These are phyloP conservation scores for Acanthochromis polyacanthus DNA, from an alignment of 2,113 vertebrate genomes.

Conservation along the genomic window DNA sequence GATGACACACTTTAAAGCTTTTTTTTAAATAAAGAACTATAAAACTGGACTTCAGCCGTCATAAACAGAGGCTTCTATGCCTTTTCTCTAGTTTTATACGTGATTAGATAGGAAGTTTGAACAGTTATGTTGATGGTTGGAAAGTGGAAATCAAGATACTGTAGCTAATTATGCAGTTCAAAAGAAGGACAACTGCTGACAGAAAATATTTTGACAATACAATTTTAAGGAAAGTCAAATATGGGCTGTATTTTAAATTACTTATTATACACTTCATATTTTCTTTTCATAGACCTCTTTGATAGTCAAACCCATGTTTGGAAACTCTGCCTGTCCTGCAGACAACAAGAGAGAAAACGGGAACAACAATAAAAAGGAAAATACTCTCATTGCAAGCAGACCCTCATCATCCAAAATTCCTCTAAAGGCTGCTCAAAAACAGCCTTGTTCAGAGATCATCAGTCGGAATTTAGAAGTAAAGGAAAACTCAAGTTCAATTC, in stretches of 20 bases:
- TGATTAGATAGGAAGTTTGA: not conserved
- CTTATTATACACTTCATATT: constrained; percentile 22
- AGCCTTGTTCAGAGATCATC: not conserved
- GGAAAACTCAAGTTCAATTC: not conserved
- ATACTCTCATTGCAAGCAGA: not conserved
- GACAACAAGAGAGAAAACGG: constrained; percentile 35
- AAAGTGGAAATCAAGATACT: no score
- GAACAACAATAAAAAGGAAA: constrained; percentile 6
- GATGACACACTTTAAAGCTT: not conserved
- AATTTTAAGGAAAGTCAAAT: not conserved
- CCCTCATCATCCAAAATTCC: constrained; percentile 7
- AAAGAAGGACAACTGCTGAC: no score
- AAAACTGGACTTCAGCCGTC: not conserved
- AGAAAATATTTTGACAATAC: no score
- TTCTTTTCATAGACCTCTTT: constrained; percentile 56
- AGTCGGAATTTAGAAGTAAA: not conserved
- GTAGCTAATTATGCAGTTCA: no score
- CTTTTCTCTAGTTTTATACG: not conserved
- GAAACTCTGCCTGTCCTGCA: constrained; percentile 10
- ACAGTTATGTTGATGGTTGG: no score
- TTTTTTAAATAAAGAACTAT: constrained; percentile 29
- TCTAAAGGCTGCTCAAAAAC: constrained; percentile 20
- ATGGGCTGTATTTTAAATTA: not conserved
- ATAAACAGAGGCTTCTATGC: not conserved
- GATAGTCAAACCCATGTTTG: constrained; percentile 49